Percentiles rank a stretch among this genome's conserved stretches.
Evolutionary conservation across 2,113 vertebrate species (phyloP).

Genomic region (Ailuropoda melanoleuca): DNA sequence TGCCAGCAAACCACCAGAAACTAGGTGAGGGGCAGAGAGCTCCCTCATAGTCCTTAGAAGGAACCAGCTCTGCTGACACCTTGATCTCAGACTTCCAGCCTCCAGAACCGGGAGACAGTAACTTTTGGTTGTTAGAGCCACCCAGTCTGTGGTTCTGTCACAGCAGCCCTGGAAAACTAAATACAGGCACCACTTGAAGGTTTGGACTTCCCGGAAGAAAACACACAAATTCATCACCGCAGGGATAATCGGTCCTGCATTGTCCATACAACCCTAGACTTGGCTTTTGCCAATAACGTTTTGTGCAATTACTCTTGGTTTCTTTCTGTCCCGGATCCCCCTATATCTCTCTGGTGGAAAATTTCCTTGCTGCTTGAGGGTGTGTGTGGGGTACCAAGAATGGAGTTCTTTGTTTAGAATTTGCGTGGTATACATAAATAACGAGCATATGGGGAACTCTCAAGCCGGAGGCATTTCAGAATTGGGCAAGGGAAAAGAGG

Average conservation of each 20-base stretch:
- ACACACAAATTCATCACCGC: not conserved
- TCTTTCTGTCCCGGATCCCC: not conserved
- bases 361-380: slow-evolving; percentile 13
- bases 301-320: not conserved
- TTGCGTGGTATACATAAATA: slow-evolving; percentile 68
- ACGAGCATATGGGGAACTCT: slow-evolving; percentile 64
- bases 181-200: not conserved
- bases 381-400: slow-evolving; percentile 25
- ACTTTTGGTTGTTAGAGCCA: not conserved
- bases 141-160: not conserved
- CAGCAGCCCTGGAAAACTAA: not conserved
- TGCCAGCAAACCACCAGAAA: not conserved
- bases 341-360: not conserved
- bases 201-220: not conserved
- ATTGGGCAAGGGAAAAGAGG: slow-evolving; percentile 56
- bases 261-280: not conserved
- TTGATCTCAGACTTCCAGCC: not conserved
- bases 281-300: not conserved
- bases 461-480: slow-evolving; percentile 67
- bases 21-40: not conserved
- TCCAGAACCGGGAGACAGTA: not conserved
- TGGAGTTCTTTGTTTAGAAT: slow-evolving; percentile 66
- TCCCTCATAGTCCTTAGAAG: not conserved
- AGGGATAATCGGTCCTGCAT: not conserved
- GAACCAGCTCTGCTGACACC: not conserved